Base-by-base conservation (phyloP, 2,888 invertebrate species). In the Acanthococcus lagerstroemiae region DNA sequence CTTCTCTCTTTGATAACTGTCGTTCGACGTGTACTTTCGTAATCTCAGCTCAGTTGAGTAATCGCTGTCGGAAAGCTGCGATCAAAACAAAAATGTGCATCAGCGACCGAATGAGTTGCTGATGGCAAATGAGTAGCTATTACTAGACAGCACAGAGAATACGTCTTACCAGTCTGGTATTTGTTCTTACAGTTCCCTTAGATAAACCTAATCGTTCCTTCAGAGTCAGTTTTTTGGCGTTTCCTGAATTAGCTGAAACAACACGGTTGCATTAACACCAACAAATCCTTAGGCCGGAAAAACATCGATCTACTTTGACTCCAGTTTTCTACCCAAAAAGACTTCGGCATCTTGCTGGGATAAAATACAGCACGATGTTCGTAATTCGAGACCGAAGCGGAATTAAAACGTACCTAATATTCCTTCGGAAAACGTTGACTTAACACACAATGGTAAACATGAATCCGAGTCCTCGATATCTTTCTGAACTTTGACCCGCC, bases 361-460 rank as follows among this genome's bases (percentile, higher is more conserved):
- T n/a, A n/a, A n/a, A n/a, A n/a, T n/a, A n/a, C n/a, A n/a, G n/a
- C n/a, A n/a, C n/a, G n/a, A n/a, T n/a, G n/a, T n/a, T n/a, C n/a
- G n/a, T n/a, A n/a, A n/a, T n/a, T n/a, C n/a, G n/a, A n/a, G n/a
- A n/a, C n/a, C n/a, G n/a, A n/a, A n/a, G n/a, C n/a, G n/a, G n/a
- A 3, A 37, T 37, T 2, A 37, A 1, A n/a, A 37, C 37, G 37
- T 37, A 50, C 61, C 61, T 52, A 61, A 24, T 48, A 61, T 61
- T 30, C 61, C 61, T 54, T 61, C 61, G 4, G 50, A 48, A 27
- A 52, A 61, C 5, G 61, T 61, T 24, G 61, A 50, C 52, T 61
- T 61, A 6, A 61, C 30, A 22, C 37, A 52, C 22, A n/a, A 54
- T 30, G 19, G 54, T 25, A 27, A 17, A 12, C 60, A 60, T 24